Conservation (phyloP, 1,140 invertebrate genomes). For the Meloidogyne hapla region DNA sequence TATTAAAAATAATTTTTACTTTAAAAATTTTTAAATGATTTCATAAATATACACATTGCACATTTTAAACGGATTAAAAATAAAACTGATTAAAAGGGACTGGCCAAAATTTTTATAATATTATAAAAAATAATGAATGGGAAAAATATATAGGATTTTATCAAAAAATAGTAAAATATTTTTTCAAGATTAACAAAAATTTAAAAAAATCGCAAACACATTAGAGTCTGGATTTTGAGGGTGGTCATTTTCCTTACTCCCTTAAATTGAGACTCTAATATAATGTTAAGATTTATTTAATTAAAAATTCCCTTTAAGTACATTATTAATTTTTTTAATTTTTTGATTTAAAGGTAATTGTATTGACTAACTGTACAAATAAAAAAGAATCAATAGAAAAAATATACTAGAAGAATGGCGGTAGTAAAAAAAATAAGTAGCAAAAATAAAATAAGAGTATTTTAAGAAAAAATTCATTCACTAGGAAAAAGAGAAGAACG, state of each 20-base stretch:
- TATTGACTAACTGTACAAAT: no score
- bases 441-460: background rate
- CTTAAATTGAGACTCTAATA: no score
- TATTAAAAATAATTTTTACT: no score
- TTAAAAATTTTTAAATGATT: background rate
- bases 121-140: background rate
- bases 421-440: no score
- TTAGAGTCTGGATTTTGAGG: background rate
- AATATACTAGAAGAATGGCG: no score
- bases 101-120: background rate
- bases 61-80: conserved; percentile 3
- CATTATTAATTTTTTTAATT: no score
- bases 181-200: background rate
- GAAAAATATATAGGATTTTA: background rate
- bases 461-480: background rate
- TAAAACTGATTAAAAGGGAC: background rate
- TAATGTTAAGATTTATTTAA: no score
- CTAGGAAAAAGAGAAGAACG: background rate
- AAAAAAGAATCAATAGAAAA: no score
- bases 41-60: background rate
- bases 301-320: no score
- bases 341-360: no score
- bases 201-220: background rate
- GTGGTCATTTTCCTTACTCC: no score
- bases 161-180: no score